phyloP scores from a whole-genome alignment of 2,888 invertebrate species.

The Cinara cedri region DNA sequence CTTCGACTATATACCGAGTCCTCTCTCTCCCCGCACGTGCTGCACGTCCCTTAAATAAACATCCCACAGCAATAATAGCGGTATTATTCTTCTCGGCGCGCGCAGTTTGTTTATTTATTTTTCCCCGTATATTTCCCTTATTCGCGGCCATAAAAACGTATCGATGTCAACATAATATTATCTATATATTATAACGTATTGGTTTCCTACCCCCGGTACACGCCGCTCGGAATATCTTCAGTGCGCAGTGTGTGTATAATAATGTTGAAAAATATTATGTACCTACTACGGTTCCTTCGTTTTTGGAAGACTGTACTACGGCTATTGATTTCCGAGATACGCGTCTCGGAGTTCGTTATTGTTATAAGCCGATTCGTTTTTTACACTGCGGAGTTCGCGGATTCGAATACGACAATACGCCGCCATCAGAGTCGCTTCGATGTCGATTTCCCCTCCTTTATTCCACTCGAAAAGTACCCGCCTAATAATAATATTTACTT shows the following conservation, averaged over 20 bases:
- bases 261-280: background rate
- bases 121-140: background rate
- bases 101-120: background rate
- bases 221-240: too few species aligned
- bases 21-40: background rate
- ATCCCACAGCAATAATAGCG: background rate
- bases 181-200: background rate
- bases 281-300: slow-evolving; percentile 6
- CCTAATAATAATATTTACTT: background rate
- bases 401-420: slow-evolving; percentile 30
- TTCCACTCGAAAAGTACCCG: background rate
- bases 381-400: background rate
- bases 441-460: background rate
- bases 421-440: background rate
- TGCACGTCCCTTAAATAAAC: background rate
- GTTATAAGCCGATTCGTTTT: slow-evolving; percentile 28
- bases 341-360: slow-evolving; percentile 22
- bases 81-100: background rate
- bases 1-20: background rate
- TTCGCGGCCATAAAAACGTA: background rate
- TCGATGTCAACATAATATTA: background rate
- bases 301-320: slow-evolving; percentile 11
- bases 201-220: background rate
- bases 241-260: background rate
- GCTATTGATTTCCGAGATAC: slow-evolving; percentile 28